Evolutionary conservation across 2,797 vertebrate species (phyloP).

Genomic region (Hipposideros larvatus): DNA sequence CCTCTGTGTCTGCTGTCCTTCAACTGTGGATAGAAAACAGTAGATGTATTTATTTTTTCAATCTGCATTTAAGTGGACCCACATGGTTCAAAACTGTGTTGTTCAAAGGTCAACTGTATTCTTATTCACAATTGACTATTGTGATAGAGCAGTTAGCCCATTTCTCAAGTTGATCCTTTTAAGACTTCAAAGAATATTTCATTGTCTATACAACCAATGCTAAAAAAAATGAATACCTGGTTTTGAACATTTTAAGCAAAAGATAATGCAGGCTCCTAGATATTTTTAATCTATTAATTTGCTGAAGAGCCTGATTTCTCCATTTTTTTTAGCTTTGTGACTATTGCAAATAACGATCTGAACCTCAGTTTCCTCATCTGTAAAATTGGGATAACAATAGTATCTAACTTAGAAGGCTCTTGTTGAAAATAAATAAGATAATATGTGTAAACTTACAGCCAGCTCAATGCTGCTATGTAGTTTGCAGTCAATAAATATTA

Average conservation of each 20-base stretch:
- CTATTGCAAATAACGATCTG: background rate
- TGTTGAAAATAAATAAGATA: constrained; percentile 9
- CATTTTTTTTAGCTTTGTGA: background rate
- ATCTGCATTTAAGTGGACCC: background rate
- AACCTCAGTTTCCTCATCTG: background rate
- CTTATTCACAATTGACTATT: background rate
- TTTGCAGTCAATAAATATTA: background rate
- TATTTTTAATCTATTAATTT: background rate
- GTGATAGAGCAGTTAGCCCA: background rate
- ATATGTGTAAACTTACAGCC: background rate
- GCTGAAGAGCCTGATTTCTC: background rate
- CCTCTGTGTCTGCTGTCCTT: background rate
- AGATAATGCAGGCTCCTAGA: background rate
- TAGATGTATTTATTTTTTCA: background rate
- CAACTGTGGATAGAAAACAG: background rate
- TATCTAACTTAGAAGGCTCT: background rate
- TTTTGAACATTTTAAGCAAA: background rate
- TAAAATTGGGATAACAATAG: background rate
- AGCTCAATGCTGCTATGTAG: background rate
- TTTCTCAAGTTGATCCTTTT: background rate
- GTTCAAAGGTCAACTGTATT: background rate
- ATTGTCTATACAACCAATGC: background rate
- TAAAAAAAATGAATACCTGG: background rate
- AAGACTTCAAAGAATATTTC: background rate
- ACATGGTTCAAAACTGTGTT: background rate